Evolutionary conservation across 1,140 invertebrate genomes (phyloP), one percentile per base, ranked within the genome.

Genomic region (Drosophila bipectinata): DNA sequence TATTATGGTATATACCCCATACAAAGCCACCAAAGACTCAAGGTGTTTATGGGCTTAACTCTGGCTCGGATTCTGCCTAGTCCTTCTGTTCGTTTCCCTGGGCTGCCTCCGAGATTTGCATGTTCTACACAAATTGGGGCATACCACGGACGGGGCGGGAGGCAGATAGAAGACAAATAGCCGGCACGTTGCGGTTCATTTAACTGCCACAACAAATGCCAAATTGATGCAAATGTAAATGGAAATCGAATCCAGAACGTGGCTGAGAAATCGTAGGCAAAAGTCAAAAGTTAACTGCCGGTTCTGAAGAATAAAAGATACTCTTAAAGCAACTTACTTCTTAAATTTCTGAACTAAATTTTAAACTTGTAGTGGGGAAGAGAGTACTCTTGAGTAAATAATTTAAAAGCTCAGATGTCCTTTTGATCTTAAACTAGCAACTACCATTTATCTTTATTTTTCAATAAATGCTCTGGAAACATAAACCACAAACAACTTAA

Each of bases 161-260:
- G 53, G 62, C 44, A 45, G 61, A 55, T 60, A 41, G 39, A 47
- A 72, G 75, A 79, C 79, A 81, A 81, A 72, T 76, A 48, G 61
- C 47, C 63, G 57, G 56, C 73, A 59, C 52, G 60, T 78, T 72
- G 63, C 62, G 79, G 68, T 82, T 82, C 79, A 82, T 83, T 83
- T 73, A 62, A 59, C 62, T 82, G 68, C 44, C 74, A 57, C 72
- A 80, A 81, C 77, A 79, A 80, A 77, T 77, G 69, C 62, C 56
- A 68, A 79, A 78, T 72, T 82, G 79, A 87, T 82, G 80, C 83
- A 75, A 81, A 87, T 85, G 68, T 74, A 84, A 75, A 76, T 79
- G 44, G 47, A 68, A 63, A 76, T 67, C 58, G 55, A 58, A 66
- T 61, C 48, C 55, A 14, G 32, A 64, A 72, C 62, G 72, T 77